Conservation (phyloP, 2,113 vertebrate species). For the Lethenteron reissneri region DNA sequence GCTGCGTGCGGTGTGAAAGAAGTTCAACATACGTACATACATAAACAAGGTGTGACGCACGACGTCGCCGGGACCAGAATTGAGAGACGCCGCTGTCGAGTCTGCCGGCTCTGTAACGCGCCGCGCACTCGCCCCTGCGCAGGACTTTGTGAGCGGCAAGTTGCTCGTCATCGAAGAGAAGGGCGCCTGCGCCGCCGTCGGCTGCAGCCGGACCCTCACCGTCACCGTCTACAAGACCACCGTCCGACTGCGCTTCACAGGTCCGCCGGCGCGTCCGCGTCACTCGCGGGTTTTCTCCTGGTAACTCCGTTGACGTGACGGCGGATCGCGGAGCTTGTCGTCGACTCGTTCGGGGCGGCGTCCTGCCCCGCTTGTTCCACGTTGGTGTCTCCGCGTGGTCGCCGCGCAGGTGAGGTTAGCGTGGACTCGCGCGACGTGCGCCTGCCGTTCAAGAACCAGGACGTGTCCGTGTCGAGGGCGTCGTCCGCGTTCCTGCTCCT, state of each 20-base stretch:
- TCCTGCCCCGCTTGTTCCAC: not conserved
- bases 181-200: conserved; percentile 12
- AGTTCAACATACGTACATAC: too few relatives aligned
- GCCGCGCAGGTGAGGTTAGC: conserved; percentile 29
- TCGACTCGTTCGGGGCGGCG: too few relatives aligned
- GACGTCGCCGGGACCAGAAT: too few relatives aligned
- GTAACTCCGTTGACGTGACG: too few relatives aligned
- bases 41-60: too few relatives aligned
- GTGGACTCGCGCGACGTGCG: conserved; percentile 27
- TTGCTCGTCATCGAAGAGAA: conserved; percentile 27
- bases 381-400: not conserved
- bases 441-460: conserved; percentile 31
- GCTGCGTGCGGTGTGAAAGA: too few relatives aligned
- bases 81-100: too few relatives aligned
- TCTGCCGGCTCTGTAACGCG: too few relatives aligned
- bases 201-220: conserved; percentile 31
- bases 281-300: too few relatives aligned
- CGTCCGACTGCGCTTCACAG: conserved; percentile 32
- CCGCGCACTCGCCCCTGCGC: not conserved
- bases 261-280: conserved; percentile 16
- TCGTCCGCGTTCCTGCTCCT: conserved; percentile 52
- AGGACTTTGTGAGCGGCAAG: conserved; percentile 48
- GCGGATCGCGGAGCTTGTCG: too few relatives aligned
- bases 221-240: conserved; percentile 26
- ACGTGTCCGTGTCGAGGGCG: conserved; percentile 24